These are phyloP conservation scores for Muscicapa adusta DNA, from an alignment of 2,113 vertebrate genomes.

Conservation along the genomic window DNA sequence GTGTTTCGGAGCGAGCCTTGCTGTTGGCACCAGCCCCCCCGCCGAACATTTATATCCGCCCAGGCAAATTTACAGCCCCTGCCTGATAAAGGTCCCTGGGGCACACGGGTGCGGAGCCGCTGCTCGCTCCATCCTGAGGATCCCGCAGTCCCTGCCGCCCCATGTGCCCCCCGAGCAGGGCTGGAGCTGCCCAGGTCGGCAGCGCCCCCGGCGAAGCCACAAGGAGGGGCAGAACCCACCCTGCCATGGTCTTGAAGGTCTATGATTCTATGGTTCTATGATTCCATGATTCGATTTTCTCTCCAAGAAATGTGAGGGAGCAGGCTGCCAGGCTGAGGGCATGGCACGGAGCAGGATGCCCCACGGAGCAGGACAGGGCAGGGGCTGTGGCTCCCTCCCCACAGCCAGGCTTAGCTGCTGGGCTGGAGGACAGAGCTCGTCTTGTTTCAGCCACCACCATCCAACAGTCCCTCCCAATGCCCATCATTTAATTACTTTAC, in stretches of 20 bases:
- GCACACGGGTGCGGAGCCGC: neutral
- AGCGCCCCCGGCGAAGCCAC: neutral
- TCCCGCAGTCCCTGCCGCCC: neutral
- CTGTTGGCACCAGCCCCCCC: neutral
- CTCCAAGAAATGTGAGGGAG: neutral
- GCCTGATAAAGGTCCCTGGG: neutral
- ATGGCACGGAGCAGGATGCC: neutral
- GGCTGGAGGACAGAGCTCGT: neutral
- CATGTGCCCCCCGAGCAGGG: neutral
- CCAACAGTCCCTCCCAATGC: slow-evolving; percentile 26
- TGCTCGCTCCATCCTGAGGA: rapidly evolving
- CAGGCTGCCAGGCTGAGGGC: rapidly evolving
- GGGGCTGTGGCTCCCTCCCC: neutral
- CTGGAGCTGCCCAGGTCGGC: neutral
- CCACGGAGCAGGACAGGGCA: rapidly evolving
- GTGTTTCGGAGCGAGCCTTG: neutral
- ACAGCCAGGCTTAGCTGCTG: rapidly evolving
- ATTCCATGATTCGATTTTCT: neutral
- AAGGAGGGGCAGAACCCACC: neutral
- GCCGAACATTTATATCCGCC: neutral
- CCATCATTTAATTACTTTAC: slow-evolving; percentile 65
- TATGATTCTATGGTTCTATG: neutral
- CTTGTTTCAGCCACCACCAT: slow-evolving; percentile 1
- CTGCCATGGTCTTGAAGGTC: neutral
- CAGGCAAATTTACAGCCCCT: slow-evolving; percentile 8